Base-by-base conservation (phyloP, 1,140 invertebrate genomes). In the Trissolcus basalis region DNA sequence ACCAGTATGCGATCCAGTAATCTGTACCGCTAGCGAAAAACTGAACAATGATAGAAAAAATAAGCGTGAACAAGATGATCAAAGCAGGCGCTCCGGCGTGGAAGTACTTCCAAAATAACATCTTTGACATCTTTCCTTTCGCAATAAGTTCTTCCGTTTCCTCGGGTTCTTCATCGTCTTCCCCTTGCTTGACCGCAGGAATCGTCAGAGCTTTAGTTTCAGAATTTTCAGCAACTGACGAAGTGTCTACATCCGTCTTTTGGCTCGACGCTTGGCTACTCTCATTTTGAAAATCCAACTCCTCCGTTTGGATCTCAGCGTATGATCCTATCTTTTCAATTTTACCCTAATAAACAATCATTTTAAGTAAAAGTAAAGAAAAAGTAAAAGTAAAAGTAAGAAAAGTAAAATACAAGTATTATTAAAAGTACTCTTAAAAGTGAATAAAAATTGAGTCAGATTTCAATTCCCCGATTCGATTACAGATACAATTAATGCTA, bases 1-100 rank as follows among this genome's bases (percentile, higher is more conserved):
- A 82, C 83, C 83, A 93, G 61, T 87, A 86, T 9, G 90, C 87
- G 1, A 92, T 87, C 91, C 91, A 93, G 81, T 90, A 92, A 82
- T 93, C 92, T 36, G 87, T 89, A 36, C 89, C 86, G 39, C 89
- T 91, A 7, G 87, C 90, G 5, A 84, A 80, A 1, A 85, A 80
- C 33, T 91, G 89, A 5, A 91, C 87, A 5, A 91, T 50, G 14
- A 91, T 61, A 13, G 81, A 83, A 67, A 86, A 87, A n/a, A 84
- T 8, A 0, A 87, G 10, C 4, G 91, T 77, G 1, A 85, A 80
- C 1, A 90, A 69, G 0, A 90, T 43, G 1, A 90, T 76, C 1
- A 82, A 82, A n/a, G 84, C 68, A 12, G 86, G 89, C 5, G 88
- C 90, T n/a, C 92, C 91, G 5, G 91, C 87, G 19, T 80, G 82